Percentiles rank a stretch among this genome's conserved stretches.
Conservation (phyloP, 2,113 vertebrate species). For the Neodontobutis hainanensis region DNA sequence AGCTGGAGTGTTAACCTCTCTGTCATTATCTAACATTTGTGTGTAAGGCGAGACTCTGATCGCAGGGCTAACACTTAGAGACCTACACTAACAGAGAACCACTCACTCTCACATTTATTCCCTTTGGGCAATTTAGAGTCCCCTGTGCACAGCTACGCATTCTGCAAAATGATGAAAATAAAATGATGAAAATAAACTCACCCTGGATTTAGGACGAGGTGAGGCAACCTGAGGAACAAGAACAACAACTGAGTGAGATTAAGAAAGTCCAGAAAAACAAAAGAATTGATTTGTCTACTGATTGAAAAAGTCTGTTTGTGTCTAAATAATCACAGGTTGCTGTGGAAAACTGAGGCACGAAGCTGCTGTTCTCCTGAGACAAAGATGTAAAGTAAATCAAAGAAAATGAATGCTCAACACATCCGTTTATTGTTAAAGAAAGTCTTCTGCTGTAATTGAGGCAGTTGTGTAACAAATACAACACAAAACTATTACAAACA, state of each 20-base stretch:
- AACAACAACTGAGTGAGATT: slow-evolving; percentile 48
- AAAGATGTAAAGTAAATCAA: not conserved
- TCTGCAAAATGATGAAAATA: slow-evolving; percentile 1
- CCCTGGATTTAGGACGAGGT: slow-evolving; percentile 82
- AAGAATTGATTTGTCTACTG: slow-evolving; percentile 21
- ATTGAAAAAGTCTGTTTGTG: not conserved
- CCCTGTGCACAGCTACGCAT: not conserved
- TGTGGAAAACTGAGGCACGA: slow-evolving; percentile 10
- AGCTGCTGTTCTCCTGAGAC: not conserved
- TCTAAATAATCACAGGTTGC: not conserved
- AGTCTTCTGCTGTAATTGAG: not conserved
- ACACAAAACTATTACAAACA: not conserved
- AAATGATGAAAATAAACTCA: slow-evolving; percentile 63
- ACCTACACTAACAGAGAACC: too few relatives aligned
- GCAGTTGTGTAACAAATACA: not conserved
- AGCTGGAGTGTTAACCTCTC: too few relatives aligned
- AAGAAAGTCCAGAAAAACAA: slow-evolving; percentile 10
- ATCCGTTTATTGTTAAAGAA: not conserved
- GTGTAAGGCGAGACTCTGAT: too few relatives aligned
- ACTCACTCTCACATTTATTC: not conserved
- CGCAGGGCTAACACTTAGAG: too few relatives aligned
- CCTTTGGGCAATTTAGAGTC: not conserved
- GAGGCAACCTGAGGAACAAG: slow-evolving; percentile 73
- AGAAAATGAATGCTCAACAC: not conserved
- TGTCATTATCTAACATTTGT: too few relatives aligned